Conservation (phyloP, 2,888 invertebrate species). For the Pasiphila rectangulata region DNA sequence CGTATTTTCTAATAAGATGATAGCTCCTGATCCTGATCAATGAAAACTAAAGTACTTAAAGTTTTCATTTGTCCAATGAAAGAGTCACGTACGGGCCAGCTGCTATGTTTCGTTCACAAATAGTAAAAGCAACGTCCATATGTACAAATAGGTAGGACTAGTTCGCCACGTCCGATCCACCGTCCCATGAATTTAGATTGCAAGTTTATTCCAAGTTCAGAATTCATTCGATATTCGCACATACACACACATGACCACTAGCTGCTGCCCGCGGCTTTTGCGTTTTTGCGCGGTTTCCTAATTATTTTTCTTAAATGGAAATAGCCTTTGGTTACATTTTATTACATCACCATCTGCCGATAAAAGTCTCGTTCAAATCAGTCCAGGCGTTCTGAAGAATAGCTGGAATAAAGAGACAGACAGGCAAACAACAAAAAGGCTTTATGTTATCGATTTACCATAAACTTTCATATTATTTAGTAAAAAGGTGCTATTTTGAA, state of each 20-base stretch:
- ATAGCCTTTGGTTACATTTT: too few relatives aligned
- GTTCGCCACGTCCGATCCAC: conserved; percentile 44
- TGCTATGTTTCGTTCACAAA: conserved; percentile 42
- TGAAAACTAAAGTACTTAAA: conserved; percentile 17
- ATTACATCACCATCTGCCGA: too few relatives aligned
- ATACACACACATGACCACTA: conserved; percentile 37
- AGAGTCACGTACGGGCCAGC: conserved; percentile 39
- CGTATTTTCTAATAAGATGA: conserved; percentile 1
- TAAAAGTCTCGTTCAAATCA: too few relatives aligned
- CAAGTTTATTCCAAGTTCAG: conserved; percentile 71
- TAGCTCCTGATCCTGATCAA: conserved; percentile 12
- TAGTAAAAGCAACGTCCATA: conserved; percentile 44
- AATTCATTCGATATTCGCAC: conserved; percentile 58
- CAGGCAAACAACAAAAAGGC: too few relatives aligned
- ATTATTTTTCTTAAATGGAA: too few relatives aligned
- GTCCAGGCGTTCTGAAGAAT: too few relatives aligned
- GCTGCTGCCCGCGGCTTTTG: too few relatives aligned
- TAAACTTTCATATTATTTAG: too few relatives aligned
- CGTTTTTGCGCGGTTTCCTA: too few relatives aligned
- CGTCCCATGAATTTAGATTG: conserved; percentile 74
- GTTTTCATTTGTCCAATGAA: conserved; percentile 34
- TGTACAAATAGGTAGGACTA: conserved; percentile 52
- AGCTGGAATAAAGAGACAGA: too few relatives aligned
- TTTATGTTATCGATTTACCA: too few relatives aligned
- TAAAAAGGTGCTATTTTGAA: too few relatives aligned